phyloP scores from a whole-genome alignment of 2,888 invertebrate species.

The Eristalis arbustorum region DNA sequence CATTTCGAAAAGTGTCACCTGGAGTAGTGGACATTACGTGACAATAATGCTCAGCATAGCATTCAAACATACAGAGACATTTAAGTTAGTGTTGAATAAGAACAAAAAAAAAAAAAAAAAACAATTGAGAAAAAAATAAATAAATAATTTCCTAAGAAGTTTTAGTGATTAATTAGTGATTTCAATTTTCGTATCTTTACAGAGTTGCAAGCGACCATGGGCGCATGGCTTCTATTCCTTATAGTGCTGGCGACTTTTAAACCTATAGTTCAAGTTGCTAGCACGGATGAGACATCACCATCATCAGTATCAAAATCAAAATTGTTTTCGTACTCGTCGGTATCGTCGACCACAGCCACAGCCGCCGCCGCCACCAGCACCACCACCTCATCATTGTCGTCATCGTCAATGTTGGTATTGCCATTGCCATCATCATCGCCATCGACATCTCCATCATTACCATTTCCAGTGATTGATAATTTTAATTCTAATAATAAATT shows the following conservation, averaged over 20 bases:
- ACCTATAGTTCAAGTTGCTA: constrained; percentile 80
- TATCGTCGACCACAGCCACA: constrained; percentile 27
- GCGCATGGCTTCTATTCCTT: constrained; percentile 81
- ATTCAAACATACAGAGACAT: not conserved
- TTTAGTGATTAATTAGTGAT: not conserved
- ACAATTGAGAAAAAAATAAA: not conserved
- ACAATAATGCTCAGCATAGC: not conserved
- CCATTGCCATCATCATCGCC: constrained; percentile 58
- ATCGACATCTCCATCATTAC: constrained; percentile 65
- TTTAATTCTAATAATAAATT: constrained; percentile 69
- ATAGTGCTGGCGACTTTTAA: constrained; percentile 81
- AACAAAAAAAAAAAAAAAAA: not conserved
- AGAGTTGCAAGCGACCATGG: constrained; percentile 81
- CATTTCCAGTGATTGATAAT: constrained; percentile 69
- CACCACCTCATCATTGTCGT: not conserved
- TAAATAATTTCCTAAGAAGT: not conserved
- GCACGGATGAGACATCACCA: constrained; percentile 80
- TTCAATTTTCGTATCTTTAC: constrained; percentile 74
- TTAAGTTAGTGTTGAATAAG: not conserved
- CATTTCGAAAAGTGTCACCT: constrained; percentile 38
- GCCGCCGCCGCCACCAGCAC: not conserved
- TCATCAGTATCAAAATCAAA: constrained; percentile 22
- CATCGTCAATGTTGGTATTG: constrained; percentile 28
- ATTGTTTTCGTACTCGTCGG: constrained; percentile 64
- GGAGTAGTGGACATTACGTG: not conserved